Conservation (phyloP, 2,113 vertebrate genomes). For the Catharus fuscescens region DNA sequence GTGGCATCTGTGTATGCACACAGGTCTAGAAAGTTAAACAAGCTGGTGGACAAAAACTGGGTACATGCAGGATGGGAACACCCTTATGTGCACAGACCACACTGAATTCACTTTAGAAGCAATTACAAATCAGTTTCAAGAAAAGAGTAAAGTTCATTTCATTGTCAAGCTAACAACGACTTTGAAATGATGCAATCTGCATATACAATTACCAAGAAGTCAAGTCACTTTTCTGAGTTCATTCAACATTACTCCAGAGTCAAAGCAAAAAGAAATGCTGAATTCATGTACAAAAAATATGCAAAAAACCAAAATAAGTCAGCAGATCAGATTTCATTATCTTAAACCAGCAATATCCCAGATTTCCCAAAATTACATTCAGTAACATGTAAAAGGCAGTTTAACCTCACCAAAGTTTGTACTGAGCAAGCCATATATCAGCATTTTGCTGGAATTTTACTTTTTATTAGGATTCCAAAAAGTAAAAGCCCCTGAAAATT, state of each 20-base stretch:
- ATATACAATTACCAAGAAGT: not conserved
- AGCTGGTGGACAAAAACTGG: not conserved
- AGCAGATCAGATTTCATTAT: not conserved
- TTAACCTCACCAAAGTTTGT: not conserved
- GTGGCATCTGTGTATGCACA: not conserved
- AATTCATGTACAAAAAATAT: not conserved
- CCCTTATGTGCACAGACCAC: rapidly evolving
- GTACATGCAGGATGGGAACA: not conserved
- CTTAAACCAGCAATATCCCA: not conserved
- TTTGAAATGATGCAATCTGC: not conserved
- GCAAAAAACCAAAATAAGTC: not conserved
- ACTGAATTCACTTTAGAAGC: not conserved
- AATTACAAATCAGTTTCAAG: not conserved
- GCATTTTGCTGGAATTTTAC: not conserved
- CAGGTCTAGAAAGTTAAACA: not conserved
- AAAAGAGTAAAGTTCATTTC: not conserved
- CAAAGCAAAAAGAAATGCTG: not conserved
- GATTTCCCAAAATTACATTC: not conserved
- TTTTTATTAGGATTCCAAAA: not conserved
- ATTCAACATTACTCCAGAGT: not conserved
- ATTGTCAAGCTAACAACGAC: not conserved
- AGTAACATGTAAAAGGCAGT: not conserved
- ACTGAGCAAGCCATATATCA: not conserved
- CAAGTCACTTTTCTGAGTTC: not conserved
- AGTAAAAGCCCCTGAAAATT: not conserved